Conservation (phyloP, 2,113 vertebrate species). For the Ptilonorhynchus violaceus region DNA sequence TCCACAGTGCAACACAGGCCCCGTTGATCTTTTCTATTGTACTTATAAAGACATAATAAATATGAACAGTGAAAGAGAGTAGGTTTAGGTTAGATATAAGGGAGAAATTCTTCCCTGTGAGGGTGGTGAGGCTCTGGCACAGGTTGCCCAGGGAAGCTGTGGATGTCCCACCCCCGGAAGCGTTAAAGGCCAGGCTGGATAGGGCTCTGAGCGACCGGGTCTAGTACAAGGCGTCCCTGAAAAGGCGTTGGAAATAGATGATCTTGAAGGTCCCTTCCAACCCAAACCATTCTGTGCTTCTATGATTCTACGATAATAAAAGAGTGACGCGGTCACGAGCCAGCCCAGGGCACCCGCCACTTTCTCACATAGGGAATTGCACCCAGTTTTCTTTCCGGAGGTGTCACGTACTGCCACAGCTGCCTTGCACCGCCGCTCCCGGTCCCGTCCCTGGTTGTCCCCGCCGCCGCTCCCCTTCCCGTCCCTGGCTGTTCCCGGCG, state of each 20-base stretch:
- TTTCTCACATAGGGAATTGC: background rate
- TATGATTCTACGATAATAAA: background rate
- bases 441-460: background rate
- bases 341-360: background rate
- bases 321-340: background rate
- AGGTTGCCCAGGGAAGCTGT: rapidly evolving
- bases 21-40: rapidly evolving
- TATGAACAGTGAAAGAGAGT: too few relatives aligned
- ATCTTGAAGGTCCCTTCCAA: too few relatives aligned
- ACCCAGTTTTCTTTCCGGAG: background rate
- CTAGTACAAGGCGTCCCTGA: rapidly evolving
- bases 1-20: rapidly evolving
- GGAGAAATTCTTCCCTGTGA: background rate
- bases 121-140: background rate
- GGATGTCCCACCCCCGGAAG: rapidly evolving
- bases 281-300: background rate
- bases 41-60: background rate
- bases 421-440: background rate
- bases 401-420: background rate
- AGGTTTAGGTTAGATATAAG: background rate
- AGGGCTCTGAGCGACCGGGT: background rate
- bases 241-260: background rate
- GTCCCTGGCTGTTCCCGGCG: background rate
- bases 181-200: rapidly evolving
- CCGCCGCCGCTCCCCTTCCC: background rate